Percentiles rank a stretch among this genome's conserved stretches.
Evolutionary conservation across 1,140 invertebrate genomes (phyloP).

Genomic region (Drosophila repletoides): DNA sequence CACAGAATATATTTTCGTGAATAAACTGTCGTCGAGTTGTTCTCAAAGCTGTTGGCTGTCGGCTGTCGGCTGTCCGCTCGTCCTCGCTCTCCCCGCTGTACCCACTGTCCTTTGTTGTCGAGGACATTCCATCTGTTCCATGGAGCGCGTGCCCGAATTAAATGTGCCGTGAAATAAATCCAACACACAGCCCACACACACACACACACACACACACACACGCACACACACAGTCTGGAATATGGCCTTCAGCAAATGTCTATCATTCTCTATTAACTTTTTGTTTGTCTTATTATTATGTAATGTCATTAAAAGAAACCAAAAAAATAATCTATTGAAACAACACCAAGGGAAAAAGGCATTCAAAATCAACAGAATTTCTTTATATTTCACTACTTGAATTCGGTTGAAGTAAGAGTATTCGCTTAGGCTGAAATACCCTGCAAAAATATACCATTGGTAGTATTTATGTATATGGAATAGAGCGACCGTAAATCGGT

Average conservation of each 20-base stretch:
- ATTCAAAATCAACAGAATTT: no score
- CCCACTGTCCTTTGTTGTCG: no score
- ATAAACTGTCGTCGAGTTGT: constrained; percentile 66
- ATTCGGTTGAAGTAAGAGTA: no score
- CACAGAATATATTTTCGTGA: constrained; percentile 8
- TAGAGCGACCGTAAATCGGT: no score
- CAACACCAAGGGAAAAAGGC: not conserved
- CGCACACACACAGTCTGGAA: constrained; percentile 12
- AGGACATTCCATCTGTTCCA: constrained; percentile 34
- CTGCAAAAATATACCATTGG: no score
- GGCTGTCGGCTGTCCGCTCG: not conserved
- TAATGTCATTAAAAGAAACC: constrained; percentile 17
- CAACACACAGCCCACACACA: constrained; percentile 36
- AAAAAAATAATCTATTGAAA: constrained; percentile 12
- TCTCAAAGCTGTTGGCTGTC: constrained; percentile 40
- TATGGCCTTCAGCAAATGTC: constrained; percentile 45
- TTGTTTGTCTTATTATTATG: not conserved
- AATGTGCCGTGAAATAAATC: constrained; percentile 79
- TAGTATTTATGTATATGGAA: no score
- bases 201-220: not conserved
- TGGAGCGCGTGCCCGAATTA: constrained; percentile 69
- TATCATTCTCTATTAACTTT: constrained; percentile 24
- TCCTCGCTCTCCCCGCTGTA: no score
- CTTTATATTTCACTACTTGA: no score
- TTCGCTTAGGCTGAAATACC: no score